Evolutionary conservation across 2,113 vertebrate genomes (phyloP).

Genomic region (Ameiurus melas): DNA sequence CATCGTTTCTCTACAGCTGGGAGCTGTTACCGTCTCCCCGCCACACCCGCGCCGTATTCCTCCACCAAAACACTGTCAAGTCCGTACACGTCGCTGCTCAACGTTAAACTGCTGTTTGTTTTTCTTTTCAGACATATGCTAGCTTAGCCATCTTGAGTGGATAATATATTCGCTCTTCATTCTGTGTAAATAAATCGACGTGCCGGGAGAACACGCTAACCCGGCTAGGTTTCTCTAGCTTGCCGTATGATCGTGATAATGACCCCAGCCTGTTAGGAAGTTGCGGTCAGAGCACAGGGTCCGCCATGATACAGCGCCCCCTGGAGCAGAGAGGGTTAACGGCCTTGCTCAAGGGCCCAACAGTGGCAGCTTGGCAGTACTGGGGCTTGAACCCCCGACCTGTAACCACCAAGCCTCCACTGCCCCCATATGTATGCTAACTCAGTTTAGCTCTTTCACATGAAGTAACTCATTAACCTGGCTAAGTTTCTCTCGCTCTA

Average conservation of each 20-base stretch:
- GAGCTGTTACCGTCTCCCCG: constrained; percentile 5
- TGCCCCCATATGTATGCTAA: neutral
- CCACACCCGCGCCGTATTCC: neutral
- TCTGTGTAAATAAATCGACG: neutral
- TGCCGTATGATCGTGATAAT: no score
- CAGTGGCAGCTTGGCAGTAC: no score
- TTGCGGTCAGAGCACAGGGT: no score
- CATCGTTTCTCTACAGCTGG: constrained; percentile 18
- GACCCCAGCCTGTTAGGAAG: no score
- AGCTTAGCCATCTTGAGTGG: neutral
- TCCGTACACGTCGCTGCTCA: constrained; percentile 19
- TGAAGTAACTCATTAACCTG: neutral
- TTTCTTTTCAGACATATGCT: neutral
- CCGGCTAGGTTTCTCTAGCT: neutral
- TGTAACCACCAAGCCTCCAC: no score
- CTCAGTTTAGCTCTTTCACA: neutral
- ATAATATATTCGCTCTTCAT: neutral
- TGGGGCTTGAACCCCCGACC: no score
- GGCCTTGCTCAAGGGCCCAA: no score
- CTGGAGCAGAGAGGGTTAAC: no score
- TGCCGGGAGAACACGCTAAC: neutral
- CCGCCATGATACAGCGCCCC: no score
- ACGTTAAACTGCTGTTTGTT: constrained; percentile 18
- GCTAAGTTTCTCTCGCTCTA: neutral
- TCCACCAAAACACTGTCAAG: constrained; percentile 26